Evolutionary conservation across 2,797 vertebrate species (phyloP), one percentile per base, ranked within the genome.

Genomic region (Sebastes matsubarae): DNA sequence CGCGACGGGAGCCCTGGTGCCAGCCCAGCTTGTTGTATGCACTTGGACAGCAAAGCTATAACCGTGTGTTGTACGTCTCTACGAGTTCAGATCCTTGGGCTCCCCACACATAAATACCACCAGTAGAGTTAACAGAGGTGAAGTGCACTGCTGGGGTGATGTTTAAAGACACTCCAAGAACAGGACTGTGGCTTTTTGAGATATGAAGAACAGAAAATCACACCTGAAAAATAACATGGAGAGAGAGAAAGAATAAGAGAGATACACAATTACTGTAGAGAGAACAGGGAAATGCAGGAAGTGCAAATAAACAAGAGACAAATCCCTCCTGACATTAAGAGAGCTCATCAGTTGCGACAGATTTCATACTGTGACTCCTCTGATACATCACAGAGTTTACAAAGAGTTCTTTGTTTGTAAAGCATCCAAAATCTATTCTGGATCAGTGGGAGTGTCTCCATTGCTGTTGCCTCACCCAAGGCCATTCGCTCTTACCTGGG

Each of bases 401-500:
- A 8, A 18, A 57, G 20, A 72, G 20, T 67, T 30, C 18, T 73
- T 81, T 79, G 70, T 80, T 81, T 67, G 70, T 73, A 42, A 34
- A 73, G 52, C 75, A 75, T 25, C 6, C 55, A 66, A 50, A 65
- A 79, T 72, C 27, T 36, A 54, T 72, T 66, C 29, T 65, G 60
- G 22, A 72, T 77, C 29, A 74, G 32, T 52, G 24, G 80, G 75
- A 72, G 36, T 57, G 70, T 73, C 72, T 75, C 64, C 18, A 25
- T 59, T 73, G n/a, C 16, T 68, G 68, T 55, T 29, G 29, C 50
- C 52, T 63, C 60, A 81, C 67, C 81, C 42, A 61, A 66, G 74
- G 76, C 72, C 27, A 46, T 79, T 42, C 6, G 4, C 18, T 61
- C 64, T 75, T 30, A 84, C 75, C 80, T 74, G 61, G 63, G 72